A percentile compares a stretch with the other conserved stretches of the same genome.
phyloP scores from a whole-genome alignment of 2,888 invertebrate genomes.

The Nesidiocoris tenuis region DNA sequence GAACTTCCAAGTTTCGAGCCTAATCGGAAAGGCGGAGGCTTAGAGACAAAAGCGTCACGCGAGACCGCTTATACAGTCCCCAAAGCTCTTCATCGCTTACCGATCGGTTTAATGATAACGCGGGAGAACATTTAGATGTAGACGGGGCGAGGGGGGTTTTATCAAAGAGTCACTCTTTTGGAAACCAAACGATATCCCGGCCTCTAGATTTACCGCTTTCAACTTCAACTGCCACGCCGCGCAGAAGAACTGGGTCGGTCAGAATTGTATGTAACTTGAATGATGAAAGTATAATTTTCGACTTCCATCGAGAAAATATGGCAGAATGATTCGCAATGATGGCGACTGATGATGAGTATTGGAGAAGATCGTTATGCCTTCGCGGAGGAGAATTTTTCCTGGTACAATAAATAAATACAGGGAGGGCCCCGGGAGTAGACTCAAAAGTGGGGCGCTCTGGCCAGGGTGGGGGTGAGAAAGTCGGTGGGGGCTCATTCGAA shows the following conservation, averaged over 20 bases:
- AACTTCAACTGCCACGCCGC: not conserved
- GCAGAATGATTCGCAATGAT: too few species aligned
- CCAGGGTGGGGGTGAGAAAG: too few species aligned
- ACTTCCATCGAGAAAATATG: too few species aligned
- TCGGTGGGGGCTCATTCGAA: too few species aligned
- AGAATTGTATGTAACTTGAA: too few species aligned
- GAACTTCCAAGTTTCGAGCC: not conserved
- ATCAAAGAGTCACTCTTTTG: not conserved
- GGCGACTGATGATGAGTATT: too few species aligned
- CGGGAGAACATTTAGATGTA: not conserved
- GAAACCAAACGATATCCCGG: not conserved
- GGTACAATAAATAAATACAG: too few species aligned
- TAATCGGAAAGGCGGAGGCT: not conserved
- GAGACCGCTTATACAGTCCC: not conserved
- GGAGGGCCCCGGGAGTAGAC: too few species aligned
- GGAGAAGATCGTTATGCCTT: too few species aligned
- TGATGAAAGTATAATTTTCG: too few species aligned
- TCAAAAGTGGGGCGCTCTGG: too few species aligned
- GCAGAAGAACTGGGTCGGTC: not conserved
- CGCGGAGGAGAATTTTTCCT: too few species aligned
- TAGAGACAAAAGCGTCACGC: not conserved
- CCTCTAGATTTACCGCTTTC: not conserved
- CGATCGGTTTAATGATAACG: not conserved
- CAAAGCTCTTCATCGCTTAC: not conserved
- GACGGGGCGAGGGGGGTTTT: not conserved